These are phyloP conservation scores for Vanessa tameamea DNA, from an alignment of 1,140 invertebrate genomes.

Conservation along the genomic window DNA sequence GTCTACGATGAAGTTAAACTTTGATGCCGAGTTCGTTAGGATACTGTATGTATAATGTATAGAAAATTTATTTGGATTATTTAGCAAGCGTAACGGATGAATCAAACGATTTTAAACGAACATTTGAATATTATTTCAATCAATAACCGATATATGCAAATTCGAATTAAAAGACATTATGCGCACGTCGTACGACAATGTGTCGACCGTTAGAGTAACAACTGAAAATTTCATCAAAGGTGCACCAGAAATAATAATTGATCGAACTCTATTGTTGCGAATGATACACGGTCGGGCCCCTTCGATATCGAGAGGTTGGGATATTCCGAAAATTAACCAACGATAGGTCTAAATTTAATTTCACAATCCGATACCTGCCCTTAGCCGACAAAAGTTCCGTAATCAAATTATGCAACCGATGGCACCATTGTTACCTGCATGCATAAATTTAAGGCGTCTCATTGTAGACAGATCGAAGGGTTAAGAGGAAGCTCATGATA, in stretches of 20 bases:
- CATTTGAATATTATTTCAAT: conserved; percentile 79
- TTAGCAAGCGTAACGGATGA: conserved; percentile 65
- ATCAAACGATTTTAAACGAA: conserved; percentile 62
- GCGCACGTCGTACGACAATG: conserved; percentile 64
- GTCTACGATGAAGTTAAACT: conserved; percentile 55
- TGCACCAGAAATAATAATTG: conserved; percentile 75
- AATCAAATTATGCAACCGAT: conserved; percentile 80
- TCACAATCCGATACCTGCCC: conserved; percentile 77
- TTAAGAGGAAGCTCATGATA: conserved; percentile 58
- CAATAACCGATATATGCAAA: conserved; percentile 80
- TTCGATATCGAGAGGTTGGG: conserved; percentile 66
- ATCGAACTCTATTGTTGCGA: conserved; percentile 71
- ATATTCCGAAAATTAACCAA: conserved; percentile 78
- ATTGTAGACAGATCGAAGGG: conserved; percentile 69
- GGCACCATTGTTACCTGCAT: conserved; percentile 69
- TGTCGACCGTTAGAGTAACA: conserved; percentile 73
- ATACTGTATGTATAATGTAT: not conserved
- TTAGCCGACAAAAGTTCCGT: conserved; percentile 70
- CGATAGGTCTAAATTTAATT: conserved; percentile 79
- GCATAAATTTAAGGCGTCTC: conserved; percentile 73
- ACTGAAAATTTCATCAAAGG: conserved; percentile 77
- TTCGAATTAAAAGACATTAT: conserved; percentile 64
- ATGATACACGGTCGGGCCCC: conserved; percentile 66
- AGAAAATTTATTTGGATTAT: conserved; percentile 21
- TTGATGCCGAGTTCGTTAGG: conserved; percentile 38